Evolutionary conservation across 2,888 invertebrate species (phyloP), one percentile per base, ranked within the genome.

Genomic region (Temnothorax rugatulus): DNA sequence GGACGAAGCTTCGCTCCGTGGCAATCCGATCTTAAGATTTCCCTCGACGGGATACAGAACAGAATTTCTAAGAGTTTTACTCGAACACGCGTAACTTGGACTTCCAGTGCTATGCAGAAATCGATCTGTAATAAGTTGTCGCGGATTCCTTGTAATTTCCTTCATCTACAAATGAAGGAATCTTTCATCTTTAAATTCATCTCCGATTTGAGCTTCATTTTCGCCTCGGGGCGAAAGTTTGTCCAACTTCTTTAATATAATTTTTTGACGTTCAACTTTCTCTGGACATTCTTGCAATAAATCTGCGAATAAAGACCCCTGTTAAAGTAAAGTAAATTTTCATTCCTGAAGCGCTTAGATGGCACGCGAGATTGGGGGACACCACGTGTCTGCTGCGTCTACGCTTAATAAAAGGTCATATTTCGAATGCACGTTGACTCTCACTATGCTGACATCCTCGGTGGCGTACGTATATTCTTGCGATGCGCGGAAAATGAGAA

Each of bases 401-500:
- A 29, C 25, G 11, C 59, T 41, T 59, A 69, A 47, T 76, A 76
- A 77, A 76, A 25, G 41, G 8, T 7, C 29, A 47, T 41, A 41
- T 54, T 68, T 77, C 5, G 13, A 38, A 68, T 54, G 66, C 41
- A 41, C 25, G n/a, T n/a, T 41, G 41, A 66, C 34, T 38, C 4
- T 4, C 50, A 15, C 9, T 44, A 34, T 13, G 18, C 44, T 34
- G 59, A 59, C 18, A 59, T 38, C 18, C 41, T 69, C 41, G 52
- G 15, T 47, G 52, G 15, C 15, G 47, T 54, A 47, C 8, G 29
- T 54, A 38, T 13, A 34, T 63, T 71, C 57, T 71, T 68, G 18
- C 18, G 44, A 69, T 38, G 47, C 21, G n/a, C 7, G 25, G 29
- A 66, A 79, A 71, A 71, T 59, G n/a, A 79, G 59, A 69, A 79